These are phyloP conservation scores for Stramonita haemastoma DNA, from an alignment of 2,888 invertebrate species.

Conservation along the genomic window DNA sequence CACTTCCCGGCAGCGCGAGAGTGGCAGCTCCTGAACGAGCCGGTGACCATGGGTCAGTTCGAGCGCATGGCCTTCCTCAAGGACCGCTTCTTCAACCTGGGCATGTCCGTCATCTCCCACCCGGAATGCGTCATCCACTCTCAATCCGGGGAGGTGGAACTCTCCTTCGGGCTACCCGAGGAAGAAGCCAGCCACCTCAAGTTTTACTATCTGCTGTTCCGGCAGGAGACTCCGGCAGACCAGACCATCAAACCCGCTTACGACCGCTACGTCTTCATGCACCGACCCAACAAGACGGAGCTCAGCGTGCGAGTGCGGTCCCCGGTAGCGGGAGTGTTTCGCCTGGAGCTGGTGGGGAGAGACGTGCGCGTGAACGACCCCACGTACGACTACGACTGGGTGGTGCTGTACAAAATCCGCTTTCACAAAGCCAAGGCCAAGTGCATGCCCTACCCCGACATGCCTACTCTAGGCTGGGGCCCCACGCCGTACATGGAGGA, in stretches of 20 bases:
- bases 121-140: conserved; percentile 60
- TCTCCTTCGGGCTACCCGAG: conserved; percentile 63
- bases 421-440: conserved; percentile 56
- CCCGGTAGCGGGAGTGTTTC: conserved; percentile 65
- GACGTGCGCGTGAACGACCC: conserved; percentile 58
- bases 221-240: conserved; percentile 48
- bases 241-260: conserved; percentile 39
- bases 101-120: conserved; percentile 63
- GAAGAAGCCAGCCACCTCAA: conserved; percentile 55
- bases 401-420: conserved; percentile 63
- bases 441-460: conserved; percentile 65
- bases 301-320: conserved; percentile 59
- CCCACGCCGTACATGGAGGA: conserved; percentile 54
- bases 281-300: conserved; percentile 58
- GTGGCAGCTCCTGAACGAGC: conserved; percentile 68
- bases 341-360: conserved; percentile 70
- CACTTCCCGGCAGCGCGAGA: conserved; percentile 66
- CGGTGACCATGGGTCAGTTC: conserved; percentile 63
- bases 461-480: conserved; percentile 72
- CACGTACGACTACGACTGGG: conserved; percentile 64
- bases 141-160: conserved; percentile 64
- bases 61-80: conserved; percentile 69
- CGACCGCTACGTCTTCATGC: conserved; percentile 58
- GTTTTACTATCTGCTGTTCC: conserved; percentile 65
- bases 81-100: conserved; percentile 70